phyloP scores from a whole-genome alignment of 2,888 invertebrate genomes.

The Palloptera scutellata region DNA sequence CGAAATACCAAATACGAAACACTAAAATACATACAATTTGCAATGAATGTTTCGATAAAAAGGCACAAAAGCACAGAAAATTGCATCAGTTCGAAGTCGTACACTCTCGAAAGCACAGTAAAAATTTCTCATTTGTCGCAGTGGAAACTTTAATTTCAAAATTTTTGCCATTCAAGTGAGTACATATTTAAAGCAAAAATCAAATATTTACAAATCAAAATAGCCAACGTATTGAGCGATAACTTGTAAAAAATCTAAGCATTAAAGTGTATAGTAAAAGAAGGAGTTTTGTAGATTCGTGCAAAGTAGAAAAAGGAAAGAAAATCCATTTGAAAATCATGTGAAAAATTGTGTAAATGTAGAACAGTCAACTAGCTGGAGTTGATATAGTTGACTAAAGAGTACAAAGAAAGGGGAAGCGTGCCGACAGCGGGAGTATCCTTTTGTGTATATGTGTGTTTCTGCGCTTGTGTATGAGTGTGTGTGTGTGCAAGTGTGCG shows the following conservation, averaged over 20 bases:
- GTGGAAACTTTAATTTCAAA: constrained; percentile 45
- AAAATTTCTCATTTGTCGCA: constrained; percentile 25
- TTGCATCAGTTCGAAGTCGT: constrained; percentile 24
- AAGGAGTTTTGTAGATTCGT: constrained; percentile 13
- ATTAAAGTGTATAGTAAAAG: constrained; percentile 22
- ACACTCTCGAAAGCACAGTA: constrained; percentile 21
- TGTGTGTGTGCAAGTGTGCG: background rate
- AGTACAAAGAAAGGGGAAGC: constrained; percentile 1
- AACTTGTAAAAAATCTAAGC: background rate
- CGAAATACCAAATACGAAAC: constrained; percentile 16
- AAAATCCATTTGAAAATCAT: background rate
- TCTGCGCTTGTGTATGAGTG: background rate
- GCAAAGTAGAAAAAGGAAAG: constrained; percentile 17
- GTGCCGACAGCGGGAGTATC: background rate
- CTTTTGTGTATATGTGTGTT: background rate
- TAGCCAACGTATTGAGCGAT: background rate
- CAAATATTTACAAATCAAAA: constrained; percentile 4
- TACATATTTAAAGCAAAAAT: constrained; percentile 33
- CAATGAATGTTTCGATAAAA: constrained; percentile 1
- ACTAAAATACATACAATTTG: constrained; percentile 20
- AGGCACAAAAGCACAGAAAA: constrained; percentile 17
- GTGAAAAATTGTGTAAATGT: constrained; percentile 4
- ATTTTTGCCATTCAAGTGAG: constrained; percentile 56
- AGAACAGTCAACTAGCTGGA: background rate
- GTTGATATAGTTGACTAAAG: background rate